Evolutionary conservation across 2,797 vertebrate genomes (phyloP), one percentile per base, ranked within the genome.

Genomic region (Lacerta agilis): DNA sequence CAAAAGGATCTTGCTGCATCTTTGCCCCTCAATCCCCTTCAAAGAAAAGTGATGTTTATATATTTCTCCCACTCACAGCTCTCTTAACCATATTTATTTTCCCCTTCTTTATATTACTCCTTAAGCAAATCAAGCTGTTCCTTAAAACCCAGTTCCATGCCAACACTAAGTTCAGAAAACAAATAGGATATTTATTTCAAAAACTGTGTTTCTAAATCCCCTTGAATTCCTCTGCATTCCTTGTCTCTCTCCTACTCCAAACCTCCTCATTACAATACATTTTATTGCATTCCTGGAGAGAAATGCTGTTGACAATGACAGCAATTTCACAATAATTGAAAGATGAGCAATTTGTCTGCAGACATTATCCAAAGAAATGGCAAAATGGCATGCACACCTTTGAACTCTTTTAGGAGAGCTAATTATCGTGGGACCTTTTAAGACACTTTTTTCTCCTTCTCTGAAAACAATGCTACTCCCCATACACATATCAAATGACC

Each of bases 261-360:
- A 3, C 55, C n/a, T 85, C 75, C 33, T 0, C 0, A 85, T 89
- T 89, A 91, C 20, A 61, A 55, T 82, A 15, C 45, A 76, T 83
- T 69, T 41, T 73, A 8, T 66, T 86, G 78, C 7, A 92, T 90
- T 8, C 15, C 29, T 81, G 11, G 13, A 86, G 69, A 89, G 0
- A 88, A 92, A 89, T 66, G 29, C 3, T 83, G 86, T 87, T 88
- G 87, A 82, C 91, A 93, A 82, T 17, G 55, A 45, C 58, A 87
- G n/a, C 66, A 92, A 85, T 92, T 90, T 89, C 91, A 85, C 20
- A 0, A 0, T n/a, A 69, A 38, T 25, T 41, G 90, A 83, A 90
- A 82, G 6, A 49, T 85, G 79, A 79, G 73, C 83, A 85, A 18
- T 36, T 1, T 7, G 66, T 18, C 1, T 58, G 3, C 25, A 82